Conservation (phyloP, 2,797 vertebrate species). For the Microctenopoma lineatum region DNA sequence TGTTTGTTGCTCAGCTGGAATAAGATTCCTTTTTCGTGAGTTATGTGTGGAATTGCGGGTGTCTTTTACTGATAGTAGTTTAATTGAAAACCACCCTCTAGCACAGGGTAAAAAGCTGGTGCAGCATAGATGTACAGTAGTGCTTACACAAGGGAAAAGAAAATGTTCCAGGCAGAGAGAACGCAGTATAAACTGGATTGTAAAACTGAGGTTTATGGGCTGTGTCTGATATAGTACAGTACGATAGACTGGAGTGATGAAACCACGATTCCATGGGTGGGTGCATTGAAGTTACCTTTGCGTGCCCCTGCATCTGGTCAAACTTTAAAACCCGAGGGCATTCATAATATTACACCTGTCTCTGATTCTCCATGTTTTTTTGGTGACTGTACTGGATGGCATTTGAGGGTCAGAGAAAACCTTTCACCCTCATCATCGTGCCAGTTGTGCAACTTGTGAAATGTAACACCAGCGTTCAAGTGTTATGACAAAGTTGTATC, state of each 20-base stretch:
- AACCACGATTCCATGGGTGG: conserved; percentile 14
- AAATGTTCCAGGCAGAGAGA: conserved; percentile 45
- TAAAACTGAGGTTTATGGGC: conserved; percentile 73
- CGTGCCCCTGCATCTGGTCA: conserved; percentile 5
- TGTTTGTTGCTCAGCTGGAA: too few species aligned
- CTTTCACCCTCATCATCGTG: not conserved
- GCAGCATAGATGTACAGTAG: conserved; percentile 21
- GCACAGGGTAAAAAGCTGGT: conserved; percentile 8
- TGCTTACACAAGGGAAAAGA: conserved; percentile 55
- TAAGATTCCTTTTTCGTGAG: too few species aligned
- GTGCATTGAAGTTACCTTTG: conserved; percentile 29
- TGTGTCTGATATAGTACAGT: conserved; percentile 59
- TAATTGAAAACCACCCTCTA: not conserved
- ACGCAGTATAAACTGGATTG: conserved; percentile 64
- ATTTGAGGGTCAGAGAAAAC: conserved; percentile 10
- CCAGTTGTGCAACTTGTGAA: conserved; percentile 20
- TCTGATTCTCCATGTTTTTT: conserved; percentile 1
- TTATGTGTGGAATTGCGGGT: too few species aligned
- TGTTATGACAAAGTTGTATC: conserved; percentile 19
- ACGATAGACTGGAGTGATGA: conserved; percentile 45
- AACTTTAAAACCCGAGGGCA: conserved; percentile 7
- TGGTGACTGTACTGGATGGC: conserved; percentile 3
- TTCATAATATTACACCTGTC: conserved; percentile 19
- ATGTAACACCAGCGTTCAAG: conserved; percentile 2
- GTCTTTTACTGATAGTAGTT: too few species aligned